Evolutionary conservation across 1,140 invertebrate species (phyloP).

Genomic region (Watersipora subatra): DNA sequence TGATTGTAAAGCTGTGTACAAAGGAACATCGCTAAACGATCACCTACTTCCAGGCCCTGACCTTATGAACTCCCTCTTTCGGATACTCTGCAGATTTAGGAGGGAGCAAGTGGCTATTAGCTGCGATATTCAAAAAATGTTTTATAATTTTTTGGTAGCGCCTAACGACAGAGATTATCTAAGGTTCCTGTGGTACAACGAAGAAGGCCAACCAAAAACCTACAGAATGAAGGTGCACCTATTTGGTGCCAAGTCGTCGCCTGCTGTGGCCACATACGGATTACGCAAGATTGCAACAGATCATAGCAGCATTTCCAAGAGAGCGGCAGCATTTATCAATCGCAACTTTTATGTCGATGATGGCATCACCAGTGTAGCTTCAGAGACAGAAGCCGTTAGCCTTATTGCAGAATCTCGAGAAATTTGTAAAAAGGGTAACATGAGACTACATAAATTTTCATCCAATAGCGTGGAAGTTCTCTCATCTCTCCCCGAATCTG

Average conservation of each 20-base stretch:
- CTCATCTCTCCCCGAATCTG: not conserved
- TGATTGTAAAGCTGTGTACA: not conserved
- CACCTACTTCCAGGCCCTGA: constrained; percentile 22
- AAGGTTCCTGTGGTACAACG: constrained; percentile 1
- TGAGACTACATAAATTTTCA: constrained; percentile 1
- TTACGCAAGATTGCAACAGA: not conserved
- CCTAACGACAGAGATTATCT: constrained; percentile 1
- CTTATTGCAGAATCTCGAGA: not conserved
- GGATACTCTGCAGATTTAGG: constrained; percentile 17
- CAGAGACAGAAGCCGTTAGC: not conserved
- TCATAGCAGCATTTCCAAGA: not conserved
- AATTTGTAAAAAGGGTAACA: not conserved
- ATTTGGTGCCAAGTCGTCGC: constrained; percentile 2
- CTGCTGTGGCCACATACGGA: not conserved
- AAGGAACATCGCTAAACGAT: constrained; percentile 11
- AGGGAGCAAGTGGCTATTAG: constrained; percentile 11
- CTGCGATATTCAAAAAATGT: constrained; percentile 13
- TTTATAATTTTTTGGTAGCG: constrained; percentile 3
- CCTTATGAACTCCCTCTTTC: constrained; percentile 26
- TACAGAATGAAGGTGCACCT: not conserved
- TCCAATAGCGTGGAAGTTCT: not conserved
- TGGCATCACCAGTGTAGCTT: not conserved
- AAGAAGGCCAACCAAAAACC: not conserved
- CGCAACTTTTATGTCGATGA: constrained; percentile 5
- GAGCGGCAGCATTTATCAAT: not conserved